Conservation (phyloP, 2,113 vertebrate genomes). For the Vulpes ferrilata region DNA sequence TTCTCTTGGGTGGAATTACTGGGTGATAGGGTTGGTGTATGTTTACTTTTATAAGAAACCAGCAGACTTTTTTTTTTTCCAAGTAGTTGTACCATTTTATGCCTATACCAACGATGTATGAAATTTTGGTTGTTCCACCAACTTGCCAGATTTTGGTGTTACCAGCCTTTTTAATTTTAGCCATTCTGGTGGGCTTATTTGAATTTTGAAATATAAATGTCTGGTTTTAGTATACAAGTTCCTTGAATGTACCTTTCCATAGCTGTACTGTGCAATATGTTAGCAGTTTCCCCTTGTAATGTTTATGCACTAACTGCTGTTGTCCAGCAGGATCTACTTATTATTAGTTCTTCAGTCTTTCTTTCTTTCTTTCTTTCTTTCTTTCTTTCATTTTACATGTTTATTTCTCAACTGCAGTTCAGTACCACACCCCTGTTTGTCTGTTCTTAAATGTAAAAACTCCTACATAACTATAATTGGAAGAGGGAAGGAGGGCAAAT, state of each 20-base stretch:
- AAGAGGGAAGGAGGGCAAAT: not conserved
- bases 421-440: not conserved
- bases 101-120: not conserved
- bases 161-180: conserved; percentile 34
- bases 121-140: conserved; percentile 7
- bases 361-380: no score
- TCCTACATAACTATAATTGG: not conserved
- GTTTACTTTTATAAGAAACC: conserved; percentile 41
- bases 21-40: not conserved
- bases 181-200: not conserved
- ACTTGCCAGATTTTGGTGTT: conserved; percentile 27
- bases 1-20: conserved; percentile 1
- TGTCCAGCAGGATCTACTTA: not conserved
- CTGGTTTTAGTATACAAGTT: not conserved
- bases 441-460: conserved; percentile 39
- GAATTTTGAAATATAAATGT: conserved; percentile 42
- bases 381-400: not conserved
- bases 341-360: not conserved
- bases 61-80: not conserved
- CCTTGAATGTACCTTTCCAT: not conserved
- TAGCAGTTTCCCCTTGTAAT: not conserved
- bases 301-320: not conserved
- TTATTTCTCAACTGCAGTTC: conserved; percentile 27
- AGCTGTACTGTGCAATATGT: not conserved
- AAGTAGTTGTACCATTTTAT: conserved; percentile 6